Conservation (phyloP, 2,797 vertebrate species). For the Muraenolepis orangiensis region DNA sequence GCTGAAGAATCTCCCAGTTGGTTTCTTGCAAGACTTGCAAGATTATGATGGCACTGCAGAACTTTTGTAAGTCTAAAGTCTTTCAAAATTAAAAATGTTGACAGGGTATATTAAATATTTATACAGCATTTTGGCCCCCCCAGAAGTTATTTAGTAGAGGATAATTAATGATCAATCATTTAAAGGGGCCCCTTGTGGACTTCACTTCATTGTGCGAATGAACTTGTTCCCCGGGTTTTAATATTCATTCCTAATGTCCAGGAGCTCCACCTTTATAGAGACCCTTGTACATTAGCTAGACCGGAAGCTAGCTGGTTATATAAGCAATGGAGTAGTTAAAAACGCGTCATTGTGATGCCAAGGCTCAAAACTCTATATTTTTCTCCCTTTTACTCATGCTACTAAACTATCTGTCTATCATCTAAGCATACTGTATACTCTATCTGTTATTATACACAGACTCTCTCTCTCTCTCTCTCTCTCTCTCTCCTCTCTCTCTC, state of each 20-base stretch:
- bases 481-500: too few species aligned
- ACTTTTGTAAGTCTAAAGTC: background rate
- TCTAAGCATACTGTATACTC: too few species aligned
- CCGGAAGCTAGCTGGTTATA: background rate
- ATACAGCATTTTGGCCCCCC: slow-evolving; percentile 15
- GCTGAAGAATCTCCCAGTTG: background rate
- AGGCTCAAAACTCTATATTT: too few species aligned
- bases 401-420: too few species aligned
- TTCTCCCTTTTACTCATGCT: too few species aligned
- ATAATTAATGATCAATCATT: slow-evolving; percentile 49
- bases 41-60: background rate
- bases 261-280: background rate
- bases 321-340: background rate
- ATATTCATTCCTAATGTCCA: background rate
- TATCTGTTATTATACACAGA: too few species aligned
- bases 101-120: slow-evolving; percentile 8
- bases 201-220: background rate
- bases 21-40: background rate
- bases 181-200: slow-evolving; percentile 15
- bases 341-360: background rate
- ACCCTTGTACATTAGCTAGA: background rate
- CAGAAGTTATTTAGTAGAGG: slow-evolving; percentile 11
- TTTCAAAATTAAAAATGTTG: background rate
- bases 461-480: too few species aligned
- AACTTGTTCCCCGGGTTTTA: background rate